Base-by-base conservation (phyloP, 2,888 invertebrate species). In the Rhagonycha fulva region DNA sequence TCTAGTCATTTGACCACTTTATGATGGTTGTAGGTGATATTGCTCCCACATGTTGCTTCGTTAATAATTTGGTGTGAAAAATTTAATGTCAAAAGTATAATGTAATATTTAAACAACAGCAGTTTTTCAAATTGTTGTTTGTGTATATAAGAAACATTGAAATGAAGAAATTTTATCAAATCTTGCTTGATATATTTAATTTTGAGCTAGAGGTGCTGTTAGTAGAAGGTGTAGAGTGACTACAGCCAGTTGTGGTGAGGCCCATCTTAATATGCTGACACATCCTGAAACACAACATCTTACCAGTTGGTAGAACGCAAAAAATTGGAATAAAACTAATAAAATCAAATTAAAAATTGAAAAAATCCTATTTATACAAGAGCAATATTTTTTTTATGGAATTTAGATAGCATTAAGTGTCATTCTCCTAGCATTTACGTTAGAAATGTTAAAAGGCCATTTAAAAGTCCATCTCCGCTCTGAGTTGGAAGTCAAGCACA, bases 401-500 rank as follows among this genome's bases (percentile, higher is more conserved):
- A 74, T 72, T 75, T 68, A 68, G 71, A 32, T 60, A 79, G 81
- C 82, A 79, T 82, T 79, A 81, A 81, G 82, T 80, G 79, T 78
- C 81, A 83, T 80, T 81, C 82, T 83, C 80, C 79, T 81, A 82
- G 82, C 82, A 82, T 84, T 84, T 85, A 84, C 83, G 81, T 81
- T 80, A 80, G 81, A 77, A 82, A 82, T 79, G 81, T 83, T 84
- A 84, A 84, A 83, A 83, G 83, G 82, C 84, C 84, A 85, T 86
- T 86, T 86, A 85, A 86, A 86, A 86, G 85, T 86, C 86, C 86
- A 86, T 86, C 85, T 84, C 84, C 85, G 85, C 82, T 84, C 81
- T 81, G 80, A 80, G 82, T 83, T 81, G 81, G 47, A 80, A 82
- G 82, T 85, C 83, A 80, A 84, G 84, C 83, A 84, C 83, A 82